Evolutionary conservation across 2,888 invertebrate species (phyloP).

Genomic region (Adelphocoris suturalis): DNA sequence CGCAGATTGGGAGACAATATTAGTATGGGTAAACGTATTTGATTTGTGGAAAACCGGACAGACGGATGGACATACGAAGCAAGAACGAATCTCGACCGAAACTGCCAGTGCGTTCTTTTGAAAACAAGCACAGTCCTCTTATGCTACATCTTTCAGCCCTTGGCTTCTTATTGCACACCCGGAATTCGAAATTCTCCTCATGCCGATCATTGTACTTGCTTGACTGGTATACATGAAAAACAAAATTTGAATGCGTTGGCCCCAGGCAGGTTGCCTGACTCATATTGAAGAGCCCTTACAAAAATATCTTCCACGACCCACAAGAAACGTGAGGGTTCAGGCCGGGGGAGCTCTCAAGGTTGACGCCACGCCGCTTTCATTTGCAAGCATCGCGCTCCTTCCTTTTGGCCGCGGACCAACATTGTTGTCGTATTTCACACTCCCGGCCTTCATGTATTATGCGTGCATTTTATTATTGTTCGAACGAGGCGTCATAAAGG

Average conservation of each 20-base stretch:
- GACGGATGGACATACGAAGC: too few relatives aligned
- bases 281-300: background rate
- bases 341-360: slow-evolving; percentile 3
- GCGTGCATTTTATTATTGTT: slow-evolving; percentile 9
- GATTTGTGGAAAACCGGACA: too few relatives aligned
- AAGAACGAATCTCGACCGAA: too few relatives aligned
- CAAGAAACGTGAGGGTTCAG: slow-evolving; percentile 1
- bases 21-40: too few relatives aligned
- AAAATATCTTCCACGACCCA: slow-evolving; percentile 25
- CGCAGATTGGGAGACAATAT: too few relatives aligned
- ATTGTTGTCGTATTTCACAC: slow-evolving; percentile 25
- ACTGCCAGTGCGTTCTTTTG: too few relatives aligned
- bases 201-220: too few relatives aligned
- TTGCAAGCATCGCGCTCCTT: slow-evolving; percentile 20
- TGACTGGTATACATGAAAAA: background rate
- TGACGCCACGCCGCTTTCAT: slow-evolving; percentile 20
- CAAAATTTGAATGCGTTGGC: background rate
- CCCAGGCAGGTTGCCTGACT: background rate
- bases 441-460: slow-evolving; percentile 20
- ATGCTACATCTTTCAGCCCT: too few relatives aligned
- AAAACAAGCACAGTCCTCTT: too few relatives aligned
- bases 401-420: slow-evolving; percentile 25
- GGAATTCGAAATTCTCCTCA: too few relatives aligned
- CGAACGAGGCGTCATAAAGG: slow-evolving; percentile 5
- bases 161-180: too few relatives aligned